Conservation (phyloP, 2,797 vertebrate genomes). For the Aphelocoma californica region DNA sequence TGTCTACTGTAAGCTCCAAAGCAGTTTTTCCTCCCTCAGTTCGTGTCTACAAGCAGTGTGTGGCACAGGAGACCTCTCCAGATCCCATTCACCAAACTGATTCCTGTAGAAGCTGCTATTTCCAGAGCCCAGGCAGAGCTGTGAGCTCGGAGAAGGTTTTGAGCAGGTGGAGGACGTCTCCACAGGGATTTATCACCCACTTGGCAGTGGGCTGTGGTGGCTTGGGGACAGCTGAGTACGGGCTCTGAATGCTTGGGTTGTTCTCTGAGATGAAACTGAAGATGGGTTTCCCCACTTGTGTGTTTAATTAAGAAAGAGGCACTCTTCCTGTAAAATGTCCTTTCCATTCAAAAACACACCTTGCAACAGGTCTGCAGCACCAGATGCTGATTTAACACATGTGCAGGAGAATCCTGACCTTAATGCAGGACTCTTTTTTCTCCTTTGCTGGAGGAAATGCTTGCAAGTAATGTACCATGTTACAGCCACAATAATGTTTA, state of each 20-base stretch:
- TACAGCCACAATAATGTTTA: constrained; percentile 52
- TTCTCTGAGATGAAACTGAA: background rate
- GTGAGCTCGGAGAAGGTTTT: background rate
- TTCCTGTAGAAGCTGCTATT: background rate
- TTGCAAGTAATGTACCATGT: constrained; percentile 53
- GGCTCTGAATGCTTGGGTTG: background rate
- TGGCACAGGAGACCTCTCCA: background rate
- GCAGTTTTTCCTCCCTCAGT: background rate
- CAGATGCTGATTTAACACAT: background rate
- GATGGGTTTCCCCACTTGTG: background rate
- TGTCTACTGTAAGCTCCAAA: background rate
- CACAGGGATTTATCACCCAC: accelerated
- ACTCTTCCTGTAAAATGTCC: accelerated
- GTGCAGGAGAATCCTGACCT: background rate
- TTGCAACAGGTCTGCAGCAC: background rate
- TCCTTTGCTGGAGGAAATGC: background rate
- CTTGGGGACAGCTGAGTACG: background rate
- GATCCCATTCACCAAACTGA: accelerated
- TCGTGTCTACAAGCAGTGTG: background rate
- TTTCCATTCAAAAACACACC: background rate
- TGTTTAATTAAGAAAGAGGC: background rate
- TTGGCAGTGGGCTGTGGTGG: background rate
- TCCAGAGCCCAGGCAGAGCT: background rate
- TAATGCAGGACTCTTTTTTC: background rate
- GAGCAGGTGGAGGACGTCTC: background rate